These are phyloP conservation scores for Mormyrops attenuatus DNA, from an alignment of 2,797 vertebrate genomes.

Conservation along the genomic window DNA sequence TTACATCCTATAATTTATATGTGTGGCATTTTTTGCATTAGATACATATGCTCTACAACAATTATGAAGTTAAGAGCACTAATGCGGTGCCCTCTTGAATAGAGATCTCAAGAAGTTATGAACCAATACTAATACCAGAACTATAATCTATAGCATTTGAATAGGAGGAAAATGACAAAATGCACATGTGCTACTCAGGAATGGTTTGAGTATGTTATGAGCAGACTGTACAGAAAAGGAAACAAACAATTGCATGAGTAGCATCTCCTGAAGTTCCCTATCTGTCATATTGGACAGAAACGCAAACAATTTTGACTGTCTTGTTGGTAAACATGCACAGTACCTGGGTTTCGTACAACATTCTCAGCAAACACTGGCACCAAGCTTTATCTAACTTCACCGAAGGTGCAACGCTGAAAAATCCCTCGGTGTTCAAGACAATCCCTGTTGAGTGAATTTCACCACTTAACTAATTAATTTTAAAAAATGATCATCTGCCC, in stretches of 20 bases:
- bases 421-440: neutral
- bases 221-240: neutral
- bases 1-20: neutral
- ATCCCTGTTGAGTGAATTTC: neutral
- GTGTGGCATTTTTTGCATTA: neutral
- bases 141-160: neutral
- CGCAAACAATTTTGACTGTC: neutral
- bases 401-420: neutral
- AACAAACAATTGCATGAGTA: neutral
- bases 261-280: neutral
- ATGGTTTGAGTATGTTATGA: neutral
- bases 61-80: neutral
- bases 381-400: neutral
- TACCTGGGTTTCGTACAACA: neutral
- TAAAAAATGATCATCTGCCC: neutral
- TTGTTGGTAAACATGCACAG: neutral
- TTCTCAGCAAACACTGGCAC: neutral
- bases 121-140: neutral
- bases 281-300: neutral
- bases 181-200: neutral
- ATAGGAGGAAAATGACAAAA: neutral
- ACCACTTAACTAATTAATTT: neutral
- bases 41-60: neutral
- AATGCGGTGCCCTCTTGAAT: neutral
- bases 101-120: neutral